These are phyloP conservation scores for Sceliomorpha sp. DNA, from an alignment of 2,888 invertebrate species.

Conservation along the genomic window DNA sequence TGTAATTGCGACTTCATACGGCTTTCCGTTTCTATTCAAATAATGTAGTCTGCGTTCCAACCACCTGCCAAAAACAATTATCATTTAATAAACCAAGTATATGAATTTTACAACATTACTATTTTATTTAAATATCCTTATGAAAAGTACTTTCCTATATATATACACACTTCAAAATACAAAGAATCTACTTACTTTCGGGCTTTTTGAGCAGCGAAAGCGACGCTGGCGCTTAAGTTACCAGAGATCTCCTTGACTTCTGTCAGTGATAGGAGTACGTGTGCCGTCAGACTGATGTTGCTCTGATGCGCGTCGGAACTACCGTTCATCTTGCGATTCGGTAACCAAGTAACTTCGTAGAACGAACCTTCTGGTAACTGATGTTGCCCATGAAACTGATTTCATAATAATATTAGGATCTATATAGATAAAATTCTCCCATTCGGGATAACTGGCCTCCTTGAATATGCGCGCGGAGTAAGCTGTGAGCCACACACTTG, in stretches of 20 bases:
- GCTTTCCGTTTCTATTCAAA: slow-evolving; percentile 86
- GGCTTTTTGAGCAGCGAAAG: slow-evolving; percentile 89
- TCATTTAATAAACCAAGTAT: no score
- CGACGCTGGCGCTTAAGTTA: slow-evolving; percentile 87
- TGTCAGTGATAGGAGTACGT: slow-evolving; percentile 93
- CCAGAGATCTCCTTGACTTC: slow-evolving; percentile 90
- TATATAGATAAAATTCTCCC: slow-evolving; percentile 97
- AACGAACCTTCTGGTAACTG: slow-evolving; percentile 93
- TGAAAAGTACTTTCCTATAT: no score
- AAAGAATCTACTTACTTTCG: no score
- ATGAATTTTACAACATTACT: no score
- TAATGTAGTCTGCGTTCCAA: slow-evolving; percentile 91
- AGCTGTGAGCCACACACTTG: slow-evolving; percentile 96
- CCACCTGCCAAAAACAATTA: slow-evolving; percentile 81
- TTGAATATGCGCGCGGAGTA: slow-evolving; percentile 94
- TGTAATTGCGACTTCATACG: slow-evolving; percentile 93
- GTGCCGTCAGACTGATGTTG: slow-evolving; percentile 95
- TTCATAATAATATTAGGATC: slow-evolving; percentile 92
- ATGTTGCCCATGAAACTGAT: slow-evolving; percentile 89
- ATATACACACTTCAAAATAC: no score
- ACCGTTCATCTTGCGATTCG: slow-evolving; percentile 93
- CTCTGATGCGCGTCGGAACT: slow-evolving; percentile 80
- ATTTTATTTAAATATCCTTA: no score
- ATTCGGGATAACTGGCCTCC: slow-evolving; percentile 96
- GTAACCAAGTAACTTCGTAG: slow-evolving; percentile 92